Evolutionary conservation across 1,140 invertebrate genomes (phyloP).

Genomic region (Zelostemma sp.): DNA sequence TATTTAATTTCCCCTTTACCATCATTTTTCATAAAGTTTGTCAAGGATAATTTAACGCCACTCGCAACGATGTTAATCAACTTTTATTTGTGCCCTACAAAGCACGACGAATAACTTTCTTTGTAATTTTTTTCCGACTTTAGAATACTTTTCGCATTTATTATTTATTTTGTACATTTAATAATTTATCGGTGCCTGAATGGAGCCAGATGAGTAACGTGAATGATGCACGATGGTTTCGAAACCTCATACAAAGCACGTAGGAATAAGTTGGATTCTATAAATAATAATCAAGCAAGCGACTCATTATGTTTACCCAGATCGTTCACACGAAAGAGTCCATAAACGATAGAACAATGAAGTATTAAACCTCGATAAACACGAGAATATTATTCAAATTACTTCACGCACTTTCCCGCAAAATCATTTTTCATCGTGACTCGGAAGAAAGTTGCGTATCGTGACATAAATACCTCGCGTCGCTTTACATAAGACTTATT

Average conservation of each 20-base stretch:
- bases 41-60: too few relatives aligned
- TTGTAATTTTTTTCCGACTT: too few relatives aligned
- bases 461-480: conserved; percentile 3
- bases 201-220: conserved; percentile 2
- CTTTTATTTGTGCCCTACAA: too few relatives aligned
- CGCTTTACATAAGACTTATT: neutral
- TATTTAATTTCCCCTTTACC: too few relatives aligned
- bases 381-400: neutral
- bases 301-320: conserved; percentile 2
- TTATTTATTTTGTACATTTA: too few relatives aligned
- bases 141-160: too few relatives aligned
- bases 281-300: neutral
- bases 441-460: neutral
- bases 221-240: neutral
- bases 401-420: neutral
- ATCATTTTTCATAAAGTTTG: too few relatives aligned
- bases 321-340: conserved; percentile 5
- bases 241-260: neutral
- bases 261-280: neutral
- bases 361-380: neutral
- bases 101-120: too few relatives aligned
- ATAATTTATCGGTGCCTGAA: too few relatives aligned
- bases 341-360: neutral
- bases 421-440: neutral
- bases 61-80: too few relatives aligned